Evolutionary conservation across 2,797 vertebrate species (phyloP).

Genomic region (Emydoidea blandingii): DNA sequence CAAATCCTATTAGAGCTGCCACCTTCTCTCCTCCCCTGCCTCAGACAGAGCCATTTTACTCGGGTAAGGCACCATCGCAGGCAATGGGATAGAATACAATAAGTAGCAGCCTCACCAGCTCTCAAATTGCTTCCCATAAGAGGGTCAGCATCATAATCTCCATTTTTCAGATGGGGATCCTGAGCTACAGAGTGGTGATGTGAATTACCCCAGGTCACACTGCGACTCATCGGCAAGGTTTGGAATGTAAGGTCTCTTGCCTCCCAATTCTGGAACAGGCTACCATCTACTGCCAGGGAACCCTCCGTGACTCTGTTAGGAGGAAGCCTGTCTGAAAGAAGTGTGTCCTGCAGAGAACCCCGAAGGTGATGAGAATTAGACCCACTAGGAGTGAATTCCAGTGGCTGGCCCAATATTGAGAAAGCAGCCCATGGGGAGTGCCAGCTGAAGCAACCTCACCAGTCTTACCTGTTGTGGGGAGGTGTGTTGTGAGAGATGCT

Average conservation of each 20-base stretch:
- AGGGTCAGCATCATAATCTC: not conserved
- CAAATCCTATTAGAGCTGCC: not conserved
- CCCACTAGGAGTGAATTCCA: not conserved
- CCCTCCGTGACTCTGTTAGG: not conserved
- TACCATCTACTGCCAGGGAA: not conserved
- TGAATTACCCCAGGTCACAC: not conserved
- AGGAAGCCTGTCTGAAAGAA: not conserved
- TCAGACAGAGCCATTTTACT: not conserved
- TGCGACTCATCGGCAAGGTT: not conserved
- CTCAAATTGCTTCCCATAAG: not conserved
- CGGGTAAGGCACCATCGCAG: not conserved
- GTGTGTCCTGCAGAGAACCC: fast-evolving
- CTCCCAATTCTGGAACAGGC: not conserved
- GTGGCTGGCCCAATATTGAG: too few relatives aligned
- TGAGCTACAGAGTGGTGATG: not conserved
- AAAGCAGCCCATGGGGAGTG: too few relatives aligned
- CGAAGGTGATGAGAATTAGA: not conserved
- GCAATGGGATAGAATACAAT: not conserved
- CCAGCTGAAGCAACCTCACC: not conserved
- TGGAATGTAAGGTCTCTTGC: not conserved
- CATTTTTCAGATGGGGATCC: not conserved
- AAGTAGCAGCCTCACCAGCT: not conserved
- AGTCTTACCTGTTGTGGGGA: not conserved
- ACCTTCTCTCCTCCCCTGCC: not conserved
- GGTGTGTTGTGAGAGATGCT: not conserved